Percentiles rank a stretch among this genome's conserved stretches.
Evolutionary conservation across 2,888 invertebrate genomes (phyloP).

Genomic region (Dryomyza anilis): DNA sequence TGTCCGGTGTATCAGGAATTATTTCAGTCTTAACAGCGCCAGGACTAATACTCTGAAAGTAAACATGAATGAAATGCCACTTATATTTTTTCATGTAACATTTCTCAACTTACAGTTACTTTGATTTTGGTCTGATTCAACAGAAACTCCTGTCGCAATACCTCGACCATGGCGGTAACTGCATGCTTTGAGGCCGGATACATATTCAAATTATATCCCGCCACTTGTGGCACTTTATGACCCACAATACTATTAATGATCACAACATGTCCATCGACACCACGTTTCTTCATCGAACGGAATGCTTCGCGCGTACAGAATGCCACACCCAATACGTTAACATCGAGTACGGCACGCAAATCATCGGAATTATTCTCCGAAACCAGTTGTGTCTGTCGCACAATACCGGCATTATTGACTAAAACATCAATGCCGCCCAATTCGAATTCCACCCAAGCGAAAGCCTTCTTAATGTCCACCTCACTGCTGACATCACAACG

Average conservation of each 20-base stretch:
- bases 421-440: conserved; percentile 66
- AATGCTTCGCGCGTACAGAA: conserved; percentile 63
- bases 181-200: conserved; percentile 57
- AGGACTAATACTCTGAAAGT: conserved; percentile 51
- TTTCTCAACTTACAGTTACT: conserved; percentile 44
- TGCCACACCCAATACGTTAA: conserved; percentile 62
- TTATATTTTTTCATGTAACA: neutral
- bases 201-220: conserved; percentile 44
- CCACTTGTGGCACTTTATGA: conserved; percentile 54
- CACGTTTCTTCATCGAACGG: conserved; percentile 61
- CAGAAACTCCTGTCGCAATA: conserved; percentile 55
- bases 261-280: conserved; percentile 63
- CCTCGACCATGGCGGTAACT: conserved; percentile 55
- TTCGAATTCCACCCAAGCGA: conserved; percentile 62
- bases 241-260: conserved; percentile 61
- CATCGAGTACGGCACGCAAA: conserved; percentile 56
- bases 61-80: neutral
- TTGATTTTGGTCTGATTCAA: conserved; percentile 45
- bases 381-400: conserved; percentile 41
- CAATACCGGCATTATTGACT: conserved; percentile 67
- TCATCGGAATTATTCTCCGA: conserved; percentile 43
- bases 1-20: conserved; percentile 38
- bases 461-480: conserved; percentile 64
- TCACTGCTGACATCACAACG: conserved; percentile 65
- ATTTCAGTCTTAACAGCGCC: conserved; percentile 51